A percentile compares a stretch with the other conserved stretches of the same genome.
Conservation (phyloP, 2,888 invertebrate species). For the Ophion ellenae region DNA sequence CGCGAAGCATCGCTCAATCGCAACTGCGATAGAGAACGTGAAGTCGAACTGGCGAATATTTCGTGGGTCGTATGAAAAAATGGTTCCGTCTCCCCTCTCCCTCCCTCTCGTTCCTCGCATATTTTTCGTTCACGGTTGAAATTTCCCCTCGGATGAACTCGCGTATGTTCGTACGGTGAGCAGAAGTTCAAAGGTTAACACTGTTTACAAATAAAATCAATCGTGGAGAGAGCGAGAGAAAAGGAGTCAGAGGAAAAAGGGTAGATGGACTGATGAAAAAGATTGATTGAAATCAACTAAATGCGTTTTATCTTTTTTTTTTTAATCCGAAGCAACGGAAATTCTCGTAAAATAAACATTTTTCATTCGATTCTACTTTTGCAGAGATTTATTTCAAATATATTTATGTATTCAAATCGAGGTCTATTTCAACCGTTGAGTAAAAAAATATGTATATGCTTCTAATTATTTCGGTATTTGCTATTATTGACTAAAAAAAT, state of each 20-base stretch:
- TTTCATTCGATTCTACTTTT: too few species aligned
- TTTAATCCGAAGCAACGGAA: too few species aligned
- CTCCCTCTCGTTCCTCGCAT: too few species aligned
- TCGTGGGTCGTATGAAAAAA: conserved; percentile 7
- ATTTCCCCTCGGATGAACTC: conserved; percentile 5
- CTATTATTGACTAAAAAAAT: too few species aligned
- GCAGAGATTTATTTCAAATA: too few species aligned
- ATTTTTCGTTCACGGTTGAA: conserved; percentile 34
- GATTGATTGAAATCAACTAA: neutral
- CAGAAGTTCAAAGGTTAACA: conserved; percentile 43
- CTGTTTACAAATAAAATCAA: neutral
- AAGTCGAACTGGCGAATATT: conserved; percentile 33
- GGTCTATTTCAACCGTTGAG: too few species aligned
- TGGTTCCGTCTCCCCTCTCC: neutral
- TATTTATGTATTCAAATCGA: too few species aligned
- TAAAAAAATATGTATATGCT: too few species aligned
- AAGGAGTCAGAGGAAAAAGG: neutral
- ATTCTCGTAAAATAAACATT: too few species aligned
- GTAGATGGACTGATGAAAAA: neutral
- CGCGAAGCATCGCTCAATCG: conserved; percentile 3
- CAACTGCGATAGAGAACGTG: conserved; percentile 19
- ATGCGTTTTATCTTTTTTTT: too few species aligned
- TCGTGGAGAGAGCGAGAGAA: neutral
- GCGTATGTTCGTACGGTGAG: conserved; percentile 7
- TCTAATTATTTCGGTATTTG: too few species aligned